Evolutionary conservation across 2,797 vertebrate species (phyloP).

Genomic region (Poecilia wingei): DNA sequence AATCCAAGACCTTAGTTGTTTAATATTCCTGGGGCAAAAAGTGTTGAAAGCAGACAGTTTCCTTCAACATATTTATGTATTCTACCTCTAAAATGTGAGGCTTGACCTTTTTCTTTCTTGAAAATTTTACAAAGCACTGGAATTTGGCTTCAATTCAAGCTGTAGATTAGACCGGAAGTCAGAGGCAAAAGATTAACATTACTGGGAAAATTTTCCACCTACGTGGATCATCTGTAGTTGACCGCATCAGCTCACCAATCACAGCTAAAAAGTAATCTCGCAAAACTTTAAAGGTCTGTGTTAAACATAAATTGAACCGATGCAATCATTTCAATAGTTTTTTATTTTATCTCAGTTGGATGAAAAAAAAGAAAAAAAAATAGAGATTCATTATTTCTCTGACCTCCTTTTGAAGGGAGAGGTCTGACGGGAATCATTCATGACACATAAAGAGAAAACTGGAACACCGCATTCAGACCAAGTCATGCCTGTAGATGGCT

Average conservation of each 20-base stretch:
- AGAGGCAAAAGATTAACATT: conserved; percentile 66
- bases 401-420: conserved; percentile 48
- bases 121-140: conserved; percentile 35
- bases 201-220: conserved; percentile 62
- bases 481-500: conserved; percentile 57
- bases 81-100: neutral
- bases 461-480: conserved; percentile 58
- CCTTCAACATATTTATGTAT: neutral
- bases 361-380: neutral
- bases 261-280: conserved; percentile 30
- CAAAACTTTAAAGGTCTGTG: neutral
- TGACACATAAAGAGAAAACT: conserved; percentile 57
- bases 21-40: neutral
- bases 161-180: conserved; percentile 60
- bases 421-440: conserved; percentile 53
- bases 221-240: conserved; percentile 69
- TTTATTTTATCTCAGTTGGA: neutral
- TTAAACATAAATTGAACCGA: neutral
- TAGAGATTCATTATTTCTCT: conserved; percentile 14
- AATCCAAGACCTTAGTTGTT: neutral
- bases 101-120: neutral
- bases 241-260: conserved; percentile 50
- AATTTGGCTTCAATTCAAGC: conserved; percentile 46
- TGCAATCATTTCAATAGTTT: neutral
- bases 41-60: neutral